Conservation (phyloP, 2,113 vertebrate species). For the Sisor rabdophorus region DNA sequence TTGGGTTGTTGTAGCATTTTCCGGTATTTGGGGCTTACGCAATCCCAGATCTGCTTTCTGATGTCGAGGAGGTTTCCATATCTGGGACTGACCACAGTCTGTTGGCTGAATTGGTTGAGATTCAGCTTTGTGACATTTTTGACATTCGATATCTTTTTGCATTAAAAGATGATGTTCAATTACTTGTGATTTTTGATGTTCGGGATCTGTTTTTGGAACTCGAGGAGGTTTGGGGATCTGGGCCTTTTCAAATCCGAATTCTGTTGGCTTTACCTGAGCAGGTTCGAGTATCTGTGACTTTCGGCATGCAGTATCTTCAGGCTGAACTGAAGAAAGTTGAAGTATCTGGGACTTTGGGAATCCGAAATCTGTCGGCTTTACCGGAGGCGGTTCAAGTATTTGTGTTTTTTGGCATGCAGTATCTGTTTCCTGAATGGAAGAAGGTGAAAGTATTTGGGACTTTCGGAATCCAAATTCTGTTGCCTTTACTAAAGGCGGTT, state of each 20-base stretch:
- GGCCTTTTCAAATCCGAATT: neutral
- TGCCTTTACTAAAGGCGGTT: too few species aligned
- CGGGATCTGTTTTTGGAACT: neutral
- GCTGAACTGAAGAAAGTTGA: neutral
- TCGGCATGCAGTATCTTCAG: neutral
- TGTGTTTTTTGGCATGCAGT: neutral
- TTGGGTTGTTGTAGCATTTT: slow-evolving; percentile 15
- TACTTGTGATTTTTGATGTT: neutral
- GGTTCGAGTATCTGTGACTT: neutral
- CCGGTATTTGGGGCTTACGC: neutral
- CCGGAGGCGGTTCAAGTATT: neutral
- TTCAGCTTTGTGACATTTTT: neutral
- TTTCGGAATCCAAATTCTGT: too few species aligned
- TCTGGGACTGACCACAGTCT: neutral
- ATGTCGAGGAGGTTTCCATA: neutral
- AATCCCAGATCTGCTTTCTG: neutral
- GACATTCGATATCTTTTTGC: neutral
- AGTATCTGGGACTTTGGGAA: neutral
- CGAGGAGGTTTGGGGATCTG: neutral
- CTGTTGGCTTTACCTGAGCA: neutral
- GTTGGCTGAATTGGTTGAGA: neutral
- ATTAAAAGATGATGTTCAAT: neutral
- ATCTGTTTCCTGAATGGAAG: neutral
- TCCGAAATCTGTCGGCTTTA: neutral
- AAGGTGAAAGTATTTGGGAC: too few species aligned